Conservation (phyloP, 2,888 invertebrate genomes). For the Meiosimyza decipiens region DNA sequence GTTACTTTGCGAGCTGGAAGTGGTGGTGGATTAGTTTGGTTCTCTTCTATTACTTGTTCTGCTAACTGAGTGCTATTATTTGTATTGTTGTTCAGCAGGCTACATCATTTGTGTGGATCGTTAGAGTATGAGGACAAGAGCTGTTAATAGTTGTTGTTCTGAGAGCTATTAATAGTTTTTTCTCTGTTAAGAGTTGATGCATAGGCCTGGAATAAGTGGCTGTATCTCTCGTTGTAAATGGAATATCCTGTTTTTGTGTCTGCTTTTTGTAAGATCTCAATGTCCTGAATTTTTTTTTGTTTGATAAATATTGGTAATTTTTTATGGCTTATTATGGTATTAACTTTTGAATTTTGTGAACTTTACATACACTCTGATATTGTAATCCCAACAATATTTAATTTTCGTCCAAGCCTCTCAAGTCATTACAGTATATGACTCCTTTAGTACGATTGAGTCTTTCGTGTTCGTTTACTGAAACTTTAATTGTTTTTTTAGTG, state of each 20-base stretch:
- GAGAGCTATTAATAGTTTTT: neutral
- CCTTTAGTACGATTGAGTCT: neutral
- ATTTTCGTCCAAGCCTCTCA: constrained; percentile 4
- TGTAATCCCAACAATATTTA: neutral
- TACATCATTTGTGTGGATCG: too few relatives aligned
- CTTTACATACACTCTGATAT: too few relatives aligned
- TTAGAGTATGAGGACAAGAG: neutral
- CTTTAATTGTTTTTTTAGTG: neutral
- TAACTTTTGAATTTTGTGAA: constrained; percentile 10
- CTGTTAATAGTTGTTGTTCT: neutral
- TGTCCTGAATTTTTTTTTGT: constrained; percentile 5
- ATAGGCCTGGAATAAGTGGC: neutral
- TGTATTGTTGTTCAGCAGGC: neutral
- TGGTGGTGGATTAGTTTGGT: neutral
- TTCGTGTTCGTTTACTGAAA: neutral
- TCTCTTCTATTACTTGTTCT: neutral
- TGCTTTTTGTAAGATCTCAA: constrained; percentile 6
- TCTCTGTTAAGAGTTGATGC: neutral
- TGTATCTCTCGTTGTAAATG: constrained; percentile 6
- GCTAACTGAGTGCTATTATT: neutral
- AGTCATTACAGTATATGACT: constrained; percentile 8
- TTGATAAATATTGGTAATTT: constrained; percentile 19
- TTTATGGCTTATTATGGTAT: too few relatives aligned
- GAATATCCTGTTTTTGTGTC: neutral
- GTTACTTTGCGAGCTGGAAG: neutral